Evolutionary conservation across 2,888 invertebrate genomes (phyloP).

Genomic region (Napeogenes inachia): DNA sequence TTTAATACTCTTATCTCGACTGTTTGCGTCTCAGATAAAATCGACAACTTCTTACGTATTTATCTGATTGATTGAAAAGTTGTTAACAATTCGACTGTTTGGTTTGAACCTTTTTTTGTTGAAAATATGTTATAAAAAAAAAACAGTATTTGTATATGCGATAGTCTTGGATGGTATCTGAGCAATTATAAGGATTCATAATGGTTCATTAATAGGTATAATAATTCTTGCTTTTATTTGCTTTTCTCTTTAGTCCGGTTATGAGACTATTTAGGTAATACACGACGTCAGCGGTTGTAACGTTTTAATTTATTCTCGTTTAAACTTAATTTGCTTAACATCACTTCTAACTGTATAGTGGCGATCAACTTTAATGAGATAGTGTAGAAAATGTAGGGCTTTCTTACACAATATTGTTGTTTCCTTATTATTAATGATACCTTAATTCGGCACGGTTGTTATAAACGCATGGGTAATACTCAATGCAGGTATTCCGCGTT

Average conservation of each 20-base stretch:
- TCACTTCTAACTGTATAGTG: constrained; percentile 30
- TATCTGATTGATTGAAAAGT: constrained; percentile 3
- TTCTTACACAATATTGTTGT: constrained; percentile 40
- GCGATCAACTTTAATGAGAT: constrained; percentile 38
- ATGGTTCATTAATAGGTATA: too few species aligned
- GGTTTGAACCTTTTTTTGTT: constrained; percentile 18
- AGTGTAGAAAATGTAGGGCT: constrained; percentile 50
- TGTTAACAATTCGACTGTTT: constrained; percentile 15
- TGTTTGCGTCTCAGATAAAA: constrained; percentile 34
- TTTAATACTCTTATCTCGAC: constrained; percentile 42
- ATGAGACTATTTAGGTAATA: too few species aligned
- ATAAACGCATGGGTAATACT: constrained; percentile 34
- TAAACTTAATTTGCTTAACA: constrained; percentile 41
- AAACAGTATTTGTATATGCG: too few species aligned
- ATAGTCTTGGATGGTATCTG: too few species aligned
- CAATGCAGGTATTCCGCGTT: constrained; percentile 37
- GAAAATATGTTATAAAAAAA: not conserved
- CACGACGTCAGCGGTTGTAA: too few species aligned
- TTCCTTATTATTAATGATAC: constrained; percentile 44
- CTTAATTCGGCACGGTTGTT: constrained; percentile 38
- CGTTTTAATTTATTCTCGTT: too few species aligned
- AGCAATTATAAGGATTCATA: too few species aligned
- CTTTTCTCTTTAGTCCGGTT: too few species aligned
- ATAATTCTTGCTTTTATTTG: too few species aligned
- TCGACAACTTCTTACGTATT: not conserved